phyloP scores from a whole-genome alignment of 2,888 invertebrate genomes.

The Sepioteuthis lessoniana region DNA sequence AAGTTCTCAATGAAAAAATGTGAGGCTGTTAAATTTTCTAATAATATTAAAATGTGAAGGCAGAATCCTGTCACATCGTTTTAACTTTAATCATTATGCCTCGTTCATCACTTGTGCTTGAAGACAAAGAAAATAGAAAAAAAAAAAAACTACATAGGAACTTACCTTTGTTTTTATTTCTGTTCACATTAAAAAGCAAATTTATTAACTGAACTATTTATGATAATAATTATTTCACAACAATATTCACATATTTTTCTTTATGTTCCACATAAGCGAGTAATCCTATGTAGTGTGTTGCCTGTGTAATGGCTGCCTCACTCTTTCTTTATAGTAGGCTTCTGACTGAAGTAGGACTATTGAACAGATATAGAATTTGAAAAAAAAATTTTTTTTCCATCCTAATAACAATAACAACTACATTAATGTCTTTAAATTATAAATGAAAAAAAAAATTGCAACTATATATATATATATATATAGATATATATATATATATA shows the following conservation, averaged over 20 bases:
- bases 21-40: not conserved
- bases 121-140: not conserved
- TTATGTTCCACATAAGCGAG: not conserved
- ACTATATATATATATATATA: no score
- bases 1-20: not conserved
- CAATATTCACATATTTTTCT: not conserved
- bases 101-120: not conserved
- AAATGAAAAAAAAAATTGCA: not conserved
- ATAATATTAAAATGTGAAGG: not conserved
- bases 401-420: not conserved
- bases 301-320: conserved; percentile 33
- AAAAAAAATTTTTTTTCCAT: not conserved
- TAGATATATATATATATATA: not conserved
- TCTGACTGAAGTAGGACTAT: not conserved
- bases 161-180: not conserved
- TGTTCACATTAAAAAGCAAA: not conserved
- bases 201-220: not conserved
- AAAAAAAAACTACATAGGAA: not conserved
- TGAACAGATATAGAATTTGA: not conserved
- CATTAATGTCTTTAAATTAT: not conserved
- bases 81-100: not conserved
- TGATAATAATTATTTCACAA: not conserved
- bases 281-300: not conserved
- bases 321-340: not conserved
- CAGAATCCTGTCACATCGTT: not conserved